Conservation (phyloP, 2,888 invertebrate species). For the Kuschelorhynchus macadamiae region DNA sequence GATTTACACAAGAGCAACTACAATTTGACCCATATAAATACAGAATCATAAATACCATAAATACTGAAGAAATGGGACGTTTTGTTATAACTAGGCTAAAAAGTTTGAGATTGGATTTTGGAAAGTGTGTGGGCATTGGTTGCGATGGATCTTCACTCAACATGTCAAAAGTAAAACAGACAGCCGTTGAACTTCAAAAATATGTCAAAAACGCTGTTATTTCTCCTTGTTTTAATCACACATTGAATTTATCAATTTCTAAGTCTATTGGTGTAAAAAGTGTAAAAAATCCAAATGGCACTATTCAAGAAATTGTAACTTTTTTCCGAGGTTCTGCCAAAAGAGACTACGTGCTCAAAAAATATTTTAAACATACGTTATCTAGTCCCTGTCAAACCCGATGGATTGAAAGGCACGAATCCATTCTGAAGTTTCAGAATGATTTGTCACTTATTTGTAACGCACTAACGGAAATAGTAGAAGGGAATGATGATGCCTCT, state of each 20-base stretch:
- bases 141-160: slow-evolving; percentile 19
- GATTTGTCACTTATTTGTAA: slow-evolving; percentile 4
- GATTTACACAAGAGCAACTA: slow-evolving; percentile 24
- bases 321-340: slow-evolving; percentile 20
- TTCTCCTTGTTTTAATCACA: slow-evolving; percentile 23
- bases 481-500: too few species aligned
- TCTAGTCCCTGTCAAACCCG: slow-evolving; percentile 20
- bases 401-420: slow-evolving; percentile 22
- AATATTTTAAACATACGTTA: slow-evolving; percentile 11
- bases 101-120: slow-evolving; percentile 17
- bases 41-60: slow-evolving; percentile 25
- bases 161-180: slow-evolving; percentile 21
- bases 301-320: slow-evolving; percentile 22
- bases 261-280: slow-evolving; percentile 16
- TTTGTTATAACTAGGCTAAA: slow-evolving; percentile 16
- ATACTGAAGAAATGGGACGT: background rate
- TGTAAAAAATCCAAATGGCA: slow-evolving; percentile 30
- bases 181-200: slow-evolving; percentile 24
- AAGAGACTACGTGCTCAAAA: slow-evolving; percentile 21
- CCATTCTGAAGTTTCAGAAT: slow-evolving; percentile 14
- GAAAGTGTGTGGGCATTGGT: slow-evolving; percentile 33
- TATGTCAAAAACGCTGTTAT: slow-evolving; percentile 18
- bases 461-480: too few species aligned
- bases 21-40: slow-evolving; percentile 4
- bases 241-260: slow-evolving; percentile 29